Evolutionary conservation across 2,113 vertebrate genomes (phyloP), one percentile per base, ranked within the genome.

Genomic region (Rhinoptilus africanus): DNA sequence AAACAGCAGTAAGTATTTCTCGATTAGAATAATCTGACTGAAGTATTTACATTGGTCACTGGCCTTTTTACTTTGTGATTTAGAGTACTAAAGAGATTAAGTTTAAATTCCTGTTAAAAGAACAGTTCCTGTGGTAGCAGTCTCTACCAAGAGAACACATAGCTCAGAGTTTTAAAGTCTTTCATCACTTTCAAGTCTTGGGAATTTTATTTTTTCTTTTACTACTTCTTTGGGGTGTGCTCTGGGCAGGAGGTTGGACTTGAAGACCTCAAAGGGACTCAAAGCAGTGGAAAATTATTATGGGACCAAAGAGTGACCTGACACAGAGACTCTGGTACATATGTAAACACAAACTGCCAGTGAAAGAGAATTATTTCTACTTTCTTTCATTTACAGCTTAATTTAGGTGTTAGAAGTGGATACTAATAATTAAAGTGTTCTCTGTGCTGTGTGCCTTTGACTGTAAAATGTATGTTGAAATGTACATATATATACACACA

Each of bases 21-120:
- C 2, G 1, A 96, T 89, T 93, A 94, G 37, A 94, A 71, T 95
- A 94, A 91, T 94, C 64, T 84, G 51, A 72, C 35, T 77, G 85
- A 93, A 91, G 68, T 84, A 67, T 94, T 92, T 92, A 75, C 86
- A 41, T n/a, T 80, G 77, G 79, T 87, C 68, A 87, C 27, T 91
- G 66, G 68, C 27, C 14, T 83, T 93, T 86, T 91, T 90, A 85
- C 7, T 96, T 81, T 48, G 21, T 92, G 39, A 67, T 81, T 95
- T 63, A 68, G 27, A 72, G 19, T 64, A 30, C 43, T 91, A 67
- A 94, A 77, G 68, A 94, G 75, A 88, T 93, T 80, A 93, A 67
- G 12, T 59, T 88, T 84, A 90, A 90, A 95, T 92, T 93, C 64
- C 24, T 87, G 14, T 59, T 72, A 84, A 68, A 90, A 47, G 28